Base-by-base conservation (phyloP, 1,140 invertebrate genomes). In the Macrotrachela quadricornifera region DNA sequence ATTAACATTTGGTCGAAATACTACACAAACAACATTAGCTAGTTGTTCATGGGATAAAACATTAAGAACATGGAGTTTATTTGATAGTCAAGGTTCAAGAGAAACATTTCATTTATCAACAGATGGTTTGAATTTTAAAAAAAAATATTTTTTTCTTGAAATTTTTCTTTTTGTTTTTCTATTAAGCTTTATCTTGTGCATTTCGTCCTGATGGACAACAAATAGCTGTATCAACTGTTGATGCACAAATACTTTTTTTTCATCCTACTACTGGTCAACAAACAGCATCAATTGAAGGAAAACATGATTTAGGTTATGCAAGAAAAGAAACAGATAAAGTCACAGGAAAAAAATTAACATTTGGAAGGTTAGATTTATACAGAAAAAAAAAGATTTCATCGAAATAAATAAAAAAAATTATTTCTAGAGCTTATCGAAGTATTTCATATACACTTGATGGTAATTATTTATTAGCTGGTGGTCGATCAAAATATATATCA, bases 1-100 rank as follows among this genome's bases (percentile, higher is more conserved):
- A 58, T 60, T 96, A 14, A 74, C 78, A 11, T 95, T 96, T 65
- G 83, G 76, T 63, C 80, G 83, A 0, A 30, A 30, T 30, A 75
- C 66, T 51, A 63, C 77, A 11, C 70, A 78, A 0, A 78, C 80
- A 0, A 74, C 78, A 36, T 64, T 96, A 36, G 83, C 78, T 0
- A 91, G 86, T 2, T 81, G 79, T 2, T 88, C 85, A 15, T 95
- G 88, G 88, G 91, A 96, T 65, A 83, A 83, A 67, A 85, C 86
- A 0, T 69, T 95, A 0, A 77, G 81, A 59, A 68, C 95, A 30
- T 95, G 90, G 90, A 84, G 92, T 64, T 75, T 83, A 1, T 77
- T 84, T 57, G 84, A 90, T 64, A 79, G 74, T 55, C 80, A 79
- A 48, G 78, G 79, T 0, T 74, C 75, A n/a, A 80, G 81, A 59